Conservation (phyloP, 2,888 invertebrate genomes). For the Cheilosia grossa region DNA sequence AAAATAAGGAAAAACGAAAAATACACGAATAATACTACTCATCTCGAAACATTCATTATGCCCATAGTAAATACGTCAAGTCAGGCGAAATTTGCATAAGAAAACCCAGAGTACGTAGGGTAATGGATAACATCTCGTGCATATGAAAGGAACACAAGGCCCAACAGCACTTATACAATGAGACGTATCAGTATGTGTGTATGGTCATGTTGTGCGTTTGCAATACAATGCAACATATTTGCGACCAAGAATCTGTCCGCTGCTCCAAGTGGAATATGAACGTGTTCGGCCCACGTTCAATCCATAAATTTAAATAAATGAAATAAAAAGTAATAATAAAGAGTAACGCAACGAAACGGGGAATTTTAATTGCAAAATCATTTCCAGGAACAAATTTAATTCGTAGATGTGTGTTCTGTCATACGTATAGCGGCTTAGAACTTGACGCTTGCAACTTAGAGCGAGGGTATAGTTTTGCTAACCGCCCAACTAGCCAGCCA, state of each 20-base stretch:
- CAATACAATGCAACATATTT: slow-evolving; percentile 20
- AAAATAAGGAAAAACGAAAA: slow-evolving; percentile 14
- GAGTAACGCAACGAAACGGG: slow-evolving; percentile 38
- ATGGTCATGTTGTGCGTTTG: slow-evolving; percentile 26
- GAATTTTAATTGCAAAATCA: slow-evolving; percentile 70
- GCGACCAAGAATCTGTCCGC: slow-evolving; percentile 34
- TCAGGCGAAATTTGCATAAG: slow-evolving; percentile 60
- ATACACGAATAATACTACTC: slow-evolving; percentile 58
- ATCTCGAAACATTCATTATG: slow-evolving; percentile 72
- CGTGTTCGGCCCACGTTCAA: slow-evolving; percentile 69
- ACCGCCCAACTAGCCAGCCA: background rate
- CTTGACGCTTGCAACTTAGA: slow-evolving; percentile 24
- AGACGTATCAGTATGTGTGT: background rate
- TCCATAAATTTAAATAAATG: slow-evolving; percentile 65
- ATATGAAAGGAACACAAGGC: slow-evolving; percentile 57
- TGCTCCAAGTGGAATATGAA: slow-evolving; percentile 56
- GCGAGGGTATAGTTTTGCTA: background rate
- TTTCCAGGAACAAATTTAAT: slow-evolving; percentile 62
- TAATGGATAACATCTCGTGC: slow-evolving; percentile 65
- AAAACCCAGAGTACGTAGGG: slow-evolving; percentile 67
- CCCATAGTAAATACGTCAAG: slow-evolving; percentile 66
- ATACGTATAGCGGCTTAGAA: slow-evolving; percentile 33
- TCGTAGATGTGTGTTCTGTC: slow-evolving; percentile 31
- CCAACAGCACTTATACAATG: slow-evolving; percentile 19
- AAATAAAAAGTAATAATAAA: slow-evolving; percentile 23